Conservation (phyloP, 2,888 invertebrate genomes). For the Amphipyra tragopoginis region DNA sequence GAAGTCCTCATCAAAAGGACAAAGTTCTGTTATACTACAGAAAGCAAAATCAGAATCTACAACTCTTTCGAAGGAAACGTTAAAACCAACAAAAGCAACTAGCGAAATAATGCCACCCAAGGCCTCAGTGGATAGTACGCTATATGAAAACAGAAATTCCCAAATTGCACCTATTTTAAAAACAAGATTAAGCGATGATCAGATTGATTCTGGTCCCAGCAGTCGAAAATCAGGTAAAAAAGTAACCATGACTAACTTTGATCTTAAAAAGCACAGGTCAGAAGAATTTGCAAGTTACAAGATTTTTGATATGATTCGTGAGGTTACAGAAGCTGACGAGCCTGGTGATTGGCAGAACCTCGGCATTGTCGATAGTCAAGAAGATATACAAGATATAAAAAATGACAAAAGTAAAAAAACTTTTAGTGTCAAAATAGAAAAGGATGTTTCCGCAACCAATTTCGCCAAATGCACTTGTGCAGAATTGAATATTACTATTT, state of each 20-base stretch:
- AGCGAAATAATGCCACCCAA: constrained; percentile 37
- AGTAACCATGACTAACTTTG: constrained; percentile 75
- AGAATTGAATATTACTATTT: constrained; percentile 78
- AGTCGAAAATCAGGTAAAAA: constrained; percentile 70
- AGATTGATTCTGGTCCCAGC: background rate
- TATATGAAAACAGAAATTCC: constrained; percentile 42
- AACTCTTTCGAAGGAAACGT: constrained; percentile 7
- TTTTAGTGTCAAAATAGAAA: constrained; percentile 75
- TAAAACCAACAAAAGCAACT: constrained; percentile 26
- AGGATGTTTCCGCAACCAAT: constrained; percentile 76
- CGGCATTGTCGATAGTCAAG: constrained; percentile 77
- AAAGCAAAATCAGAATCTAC: constrained; percentile 36
- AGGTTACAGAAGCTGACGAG: constrained; percentile 74
- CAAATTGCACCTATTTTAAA: constrained; percentile 74
- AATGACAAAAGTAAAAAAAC: constrained; percentile 58
- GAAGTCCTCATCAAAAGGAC: constrained; percentile 20
- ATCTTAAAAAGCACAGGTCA: constrained; percentile 55
- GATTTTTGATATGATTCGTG: constrained; percentile 76
- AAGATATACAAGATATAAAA: constrained; percentile 58
- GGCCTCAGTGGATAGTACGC: constrained; percentile 15
- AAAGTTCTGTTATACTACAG: constrained; percentile 17
- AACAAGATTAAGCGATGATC: constrained; percentile 55
- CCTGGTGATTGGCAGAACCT: constrained; percentile 77
- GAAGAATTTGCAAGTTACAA: constrained; percentile 57
- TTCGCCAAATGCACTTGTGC: constrained; percentile 80